A percentile compares a stretch with the other conserved stretches of the same genome.
phyloP scores from a whole-genome alignment of 1,140 invertebrate genomes.

The Melanaphis sacchari region DNA sequence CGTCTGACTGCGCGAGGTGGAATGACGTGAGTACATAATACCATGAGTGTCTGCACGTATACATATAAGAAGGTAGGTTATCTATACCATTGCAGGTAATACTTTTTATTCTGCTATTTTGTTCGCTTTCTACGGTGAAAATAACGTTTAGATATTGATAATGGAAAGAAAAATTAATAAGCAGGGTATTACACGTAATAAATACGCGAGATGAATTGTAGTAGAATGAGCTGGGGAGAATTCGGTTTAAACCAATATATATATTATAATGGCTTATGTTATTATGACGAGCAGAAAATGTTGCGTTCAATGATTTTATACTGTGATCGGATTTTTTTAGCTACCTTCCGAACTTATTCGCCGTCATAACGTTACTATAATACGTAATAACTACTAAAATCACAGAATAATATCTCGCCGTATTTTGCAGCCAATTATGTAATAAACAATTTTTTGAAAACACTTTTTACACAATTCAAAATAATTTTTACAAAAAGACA shows the following conservation, averaged over 20 bases:
- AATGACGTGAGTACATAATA: background rate
- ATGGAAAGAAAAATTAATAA: background rate
- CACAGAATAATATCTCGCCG: background rate
- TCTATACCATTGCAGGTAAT: background rate
- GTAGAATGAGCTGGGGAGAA: rapidly evolving
- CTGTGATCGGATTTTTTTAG: background rate
- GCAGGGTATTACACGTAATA: background rate
- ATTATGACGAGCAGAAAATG: background rate
- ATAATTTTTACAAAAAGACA: background rate
- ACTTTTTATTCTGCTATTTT: background rate
- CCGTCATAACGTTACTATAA: background rate
- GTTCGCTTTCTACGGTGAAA: background rate
- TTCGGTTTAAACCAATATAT: background rate
- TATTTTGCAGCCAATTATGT: background rate
- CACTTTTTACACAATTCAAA: background rate
- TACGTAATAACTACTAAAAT: background rate
- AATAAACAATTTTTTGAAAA: background rate
- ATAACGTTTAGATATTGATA: background rate
- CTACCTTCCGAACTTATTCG: background rate
- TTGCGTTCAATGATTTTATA: background rate
- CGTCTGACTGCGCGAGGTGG: background rate
- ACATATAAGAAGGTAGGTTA: too few relatives aligned
- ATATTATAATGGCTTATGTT: background rate
- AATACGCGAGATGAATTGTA: background rate
- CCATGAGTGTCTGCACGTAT: background rate